These are phyloP conservation scores for Forpus xanthops DNA, from an alignment of 2,797 vertebrate species.

Conservation along the genomic window DNA sequence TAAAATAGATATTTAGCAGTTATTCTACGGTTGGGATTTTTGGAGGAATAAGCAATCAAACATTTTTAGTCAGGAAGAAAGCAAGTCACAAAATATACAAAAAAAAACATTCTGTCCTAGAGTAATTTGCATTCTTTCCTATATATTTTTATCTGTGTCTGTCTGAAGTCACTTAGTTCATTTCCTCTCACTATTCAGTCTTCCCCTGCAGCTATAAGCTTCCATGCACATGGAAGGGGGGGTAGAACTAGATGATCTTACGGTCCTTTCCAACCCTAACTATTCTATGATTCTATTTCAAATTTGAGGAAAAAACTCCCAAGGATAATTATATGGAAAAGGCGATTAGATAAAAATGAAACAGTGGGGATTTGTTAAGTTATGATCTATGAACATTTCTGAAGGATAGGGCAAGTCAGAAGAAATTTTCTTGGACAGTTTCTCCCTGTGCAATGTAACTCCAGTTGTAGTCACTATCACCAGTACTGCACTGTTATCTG, in stretches of 20 bases:
- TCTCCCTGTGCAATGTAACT: neutral
- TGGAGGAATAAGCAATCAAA: neutral
- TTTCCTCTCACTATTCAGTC: neutral
- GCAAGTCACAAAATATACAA: neutral
- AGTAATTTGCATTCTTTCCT: neutral
- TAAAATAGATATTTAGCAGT: neutral
- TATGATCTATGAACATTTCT: neutral
- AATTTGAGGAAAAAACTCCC: neutral
- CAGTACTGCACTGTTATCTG: neutral
- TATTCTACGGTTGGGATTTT: neutral
- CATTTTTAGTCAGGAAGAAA: neutral
- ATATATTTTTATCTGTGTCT: neutral
- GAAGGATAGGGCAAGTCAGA: neutral
- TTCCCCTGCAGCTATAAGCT: no score
- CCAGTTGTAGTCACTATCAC: neutral
- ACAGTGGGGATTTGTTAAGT: neutral
- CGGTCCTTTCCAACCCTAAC: no score
- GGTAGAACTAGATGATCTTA: no score
- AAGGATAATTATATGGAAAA: neutral
- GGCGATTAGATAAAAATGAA: neutral
- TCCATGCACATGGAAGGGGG: no score
- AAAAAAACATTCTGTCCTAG: neutral
- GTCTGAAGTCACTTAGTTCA: neutral
- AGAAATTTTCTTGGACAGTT: neutral
- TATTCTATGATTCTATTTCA: neutral